Conservation (phyloP, 1,140 invertebrate species). For the Cryptotermes secundus region DNA sequence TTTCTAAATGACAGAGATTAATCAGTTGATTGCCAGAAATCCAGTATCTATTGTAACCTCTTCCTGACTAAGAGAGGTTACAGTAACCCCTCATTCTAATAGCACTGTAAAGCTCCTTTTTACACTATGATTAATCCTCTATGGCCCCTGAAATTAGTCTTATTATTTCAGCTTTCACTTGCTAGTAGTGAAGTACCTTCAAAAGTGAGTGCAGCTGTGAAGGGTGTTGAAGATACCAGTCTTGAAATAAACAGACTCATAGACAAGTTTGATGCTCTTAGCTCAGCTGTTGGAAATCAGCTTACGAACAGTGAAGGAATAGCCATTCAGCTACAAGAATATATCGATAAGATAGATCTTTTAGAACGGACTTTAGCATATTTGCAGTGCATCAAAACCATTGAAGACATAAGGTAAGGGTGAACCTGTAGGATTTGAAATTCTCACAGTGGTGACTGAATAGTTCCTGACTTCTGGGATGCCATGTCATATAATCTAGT, state of each 20-base stretch:
- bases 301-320: conserved; percentile 51
- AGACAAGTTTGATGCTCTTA: conserved; percentile 49
- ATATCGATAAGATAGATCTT: conserved; percentile 58
- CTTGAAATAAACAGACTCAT: conserved; percentile 53
- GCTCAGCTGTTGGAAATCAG: conserved; percentile 50
- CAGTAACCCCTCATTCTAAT: too few relatives aligned
- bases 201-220: conserved; percentile 58
- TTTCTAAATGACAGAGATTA: too few relatives aligned
- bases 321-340: conserved; percentile 50
- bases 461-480: too few relatives aligned
- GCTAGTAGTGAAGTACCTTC: conserved; percentile 58
- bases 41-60: too few relatives aligned
- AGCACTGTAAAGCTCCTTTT: too few relatives aligned
- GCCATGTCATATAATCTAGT: too few relatives aligned
- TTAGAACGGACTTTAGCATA: conserved; percentile 63
- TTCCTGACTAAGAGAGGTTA: too few relatives aligned
- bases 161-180: conserved; percentile 54
- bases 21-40: too few relatives aligned
- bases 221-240: conserved; percentile 55
- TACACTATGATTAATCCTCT: too few relatives aligned
- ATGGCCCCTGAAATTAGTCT: background rate
- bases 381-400: conserved; percentile 60
- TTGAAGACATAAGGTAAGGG: conserved; percentile 63
- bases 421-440: background rate
- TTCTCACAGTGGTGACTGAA: too few relatives aligned